Conservation (phyloP, 1,140 invertebrate genomes). For the Pseudomyrmex sp. region DNA sequence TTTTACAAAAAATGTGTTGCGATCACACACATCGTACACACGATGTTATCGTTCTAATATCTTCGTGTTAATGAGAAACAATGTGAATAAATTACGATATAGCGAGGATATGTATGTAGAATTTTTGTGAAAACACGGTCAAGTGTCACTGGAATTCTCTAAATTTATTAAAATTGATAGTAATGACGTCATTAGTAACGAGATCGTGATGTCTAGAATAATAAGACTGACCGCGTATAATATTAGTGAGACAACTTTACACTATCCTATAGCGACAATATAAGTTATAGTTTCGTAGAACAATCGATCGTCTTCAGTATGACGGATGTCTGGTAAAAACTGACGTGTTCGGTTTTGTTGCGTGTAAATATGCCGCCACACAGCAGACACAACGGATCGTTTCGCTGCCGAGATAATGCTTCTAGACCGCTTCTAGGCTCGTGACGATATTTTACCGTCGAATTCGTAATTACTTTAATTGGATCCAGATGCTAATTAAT, state of each 20-base stretch:
- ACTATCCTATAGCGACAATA: slow-evolving; percentile 45
- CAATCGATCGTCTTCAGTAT: slow-evolving; percentile 67
- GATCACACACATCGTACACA: slow-evolving; percentile 20
- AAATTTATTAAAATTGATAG: slow-evolving; percentile 17
- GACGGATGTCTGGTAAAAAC: slow-evolving; percentile 66
- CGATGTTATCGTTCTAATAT: slow-evolving; percentile 22
- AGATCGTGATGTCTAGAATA: slow-evolving; percentile 52
- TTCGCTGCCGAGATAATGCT: slow-evolving; percentile 44
- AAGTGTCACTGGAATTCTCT: not conserved
- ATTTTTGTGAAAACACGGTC: not conserved
- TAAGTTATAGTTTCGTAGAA: slow-evolving; percentile 62
- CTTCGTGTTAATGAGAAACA: slow-evolving; percentile 26
- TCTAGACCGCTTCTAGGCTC: slow-evolving; percentile 24
- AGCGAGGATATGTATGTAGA: not conserved
- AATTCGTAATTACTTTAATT: slow-evolving; percentile 84
- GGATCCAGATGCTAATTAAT: slow-evolving; percentile 84
- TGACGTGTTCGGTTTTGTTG: slow-evolving; percentile 66
- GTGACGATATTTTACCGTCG: slow-evolving; percentile 78
- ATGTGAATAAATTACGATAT: slow-evolving; percentile 20
- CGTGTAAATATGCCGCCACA: slow-evolving; percentile 12
- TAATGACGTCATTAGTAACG: slow-evolving; percentile 45
- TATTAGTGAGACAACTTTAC: slow-evolving; percentile 45
- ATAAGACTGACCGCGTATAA: slow-evolving; percentile 18
- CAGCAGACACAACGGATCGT: slow-evolving; percentile 37
- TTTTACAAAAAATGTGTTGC: slow-evolving; percentile 25